These are phyloP conservation scores for Apodemus sylvaticus DNA, from an alignment of 2,113 vertebrate species.

Conservation along the genomic window DNA sequence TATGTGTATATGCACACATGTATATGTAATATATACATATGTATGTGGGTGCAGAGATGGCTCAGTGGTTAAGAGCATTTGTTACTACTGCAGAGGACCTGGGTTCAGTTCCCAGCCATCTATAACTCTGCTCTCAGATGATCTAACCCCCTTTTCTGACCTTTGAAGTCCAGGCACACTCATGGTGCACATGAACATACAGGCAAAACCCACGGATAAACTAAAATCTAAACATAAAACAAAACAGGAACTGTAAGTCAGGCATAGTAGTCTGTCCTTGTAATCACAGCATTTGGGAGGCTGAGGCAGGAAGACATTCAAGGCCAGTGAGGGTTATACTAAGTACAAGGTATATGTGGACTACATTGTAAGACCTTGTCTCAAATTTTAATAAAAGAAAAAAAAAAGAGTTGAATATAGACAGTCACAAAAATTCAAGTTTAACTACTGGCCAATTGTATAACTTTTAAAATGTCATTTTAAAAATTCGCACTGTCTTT, in stretches of 20 bases:
- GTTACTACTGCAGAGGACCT: not conserved
- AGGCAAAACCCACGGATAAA: not conserved
- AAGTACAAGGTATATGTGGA: not conserved
- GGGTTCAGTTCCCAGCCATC: not conserved
- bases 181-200: not conserved
- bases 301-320: not conserved
- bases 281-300: not conserved
- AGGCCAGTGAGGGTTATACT: not conserved
- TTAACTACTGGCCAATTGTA: not conserved
- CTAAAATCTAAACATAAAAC: not conserved
- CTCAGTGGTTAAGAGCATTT: not conserved
- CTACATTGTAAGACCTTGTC: not conserved
- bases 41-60: not conserved
- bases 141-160: no score
- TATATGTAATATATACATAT: not conserved
- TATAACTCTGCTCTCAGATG: not conserved
- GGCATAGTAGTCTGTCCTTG: no score
- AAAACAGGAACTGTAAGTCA: not conserved
- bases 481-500: not conserved
- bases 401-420: not conserved
- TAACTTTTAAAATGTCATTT: constrained; percentile 42
- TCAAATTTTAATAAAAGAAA: not conserved
- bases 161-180: not conserved
- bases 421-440: not conserved
- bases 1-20: not conserved